phyloP scores from a whole-genome alignment of 2,113 vertebrate genomes.

The Oreotrochilus melanogaster region DNA sequence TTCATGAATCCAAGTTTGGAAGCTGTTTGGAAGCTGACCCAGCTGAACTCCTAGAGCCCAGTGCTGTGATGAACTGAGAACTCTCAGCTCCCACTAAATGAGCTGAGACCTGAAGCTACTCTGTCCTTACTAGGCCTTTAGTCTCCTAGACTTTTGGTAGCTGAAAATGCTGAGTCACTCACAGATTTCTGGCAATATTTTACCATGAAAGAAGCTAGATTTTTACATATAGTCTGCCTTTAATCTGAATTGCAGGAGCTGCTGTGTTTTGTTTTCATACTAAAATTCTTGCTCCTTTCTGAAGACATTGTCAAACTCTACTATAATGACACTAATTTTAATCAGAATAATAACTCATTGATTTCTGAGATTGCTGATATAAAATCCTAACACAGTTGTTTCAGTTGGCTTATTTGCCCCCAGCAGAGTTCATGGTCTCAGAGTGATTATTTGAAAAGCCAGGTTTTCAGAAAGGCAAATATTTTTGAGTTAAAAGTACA shows the following conservation, averaged over 20 bases:
- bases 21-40: neutral
- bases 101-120: neutral
- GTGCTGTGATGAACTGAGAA: neutral
- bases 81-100: neutral
- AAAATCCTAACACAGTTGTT: neutral
- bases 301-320: neutral
- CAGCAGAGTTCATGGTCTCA: constrained; percentile 25
- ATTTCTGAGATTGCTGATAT: neutral
- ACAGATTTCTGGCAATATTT: neutral
- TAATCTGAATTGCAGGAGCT: neutral
- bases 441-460: neutral
- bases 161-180: neutral
- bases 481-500: constrained; percentile 50
- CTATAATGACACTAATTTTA: neutral
- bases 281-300: neutral
- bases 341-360: neutral
- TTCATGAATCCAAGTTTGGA: neutral
- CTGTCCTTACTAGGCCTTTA: neutral
- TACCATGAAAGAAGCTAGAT: neutral
- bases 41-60: neutral
- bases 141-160: neutral
- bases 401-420: neutral
- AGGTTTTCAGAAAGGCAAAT: constrained; percentile 53
- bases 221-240: neutral
- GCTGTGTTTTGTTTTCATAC: neutral